Evolutionary conservation across 2,113 vertebrate species (phyloP).

Genomic region (Opisthocomus hoazin): DNA sequence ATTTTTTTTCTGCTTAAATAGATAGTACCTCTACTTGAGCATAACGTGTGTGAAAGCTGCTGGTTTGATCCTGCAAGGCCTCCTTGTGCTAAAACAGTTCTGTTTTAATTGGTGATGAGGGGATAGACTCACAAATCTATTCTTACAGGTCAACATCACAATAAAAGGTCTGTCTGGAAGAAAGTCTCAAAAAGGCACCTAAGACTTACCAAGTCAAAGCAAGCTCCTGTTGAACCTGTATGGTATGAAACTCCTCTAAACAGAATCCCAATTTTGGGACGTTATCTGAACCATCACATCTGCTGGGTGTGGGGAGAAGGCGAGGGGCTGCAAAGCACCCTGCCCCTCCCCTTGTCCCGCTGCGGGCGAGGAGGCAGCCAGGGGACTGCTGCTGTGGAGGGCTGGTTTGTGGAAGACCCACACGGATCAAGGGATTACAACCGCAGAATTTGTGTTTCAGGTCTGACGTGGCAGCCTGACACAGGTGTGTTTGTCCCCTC

Average conservation of each 20-base stretch:
- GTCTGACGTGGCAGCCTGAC: background rate
- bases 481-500: background rate
- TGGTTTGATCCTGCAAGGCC: background rate
- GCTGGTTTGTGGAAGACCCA: background rate
- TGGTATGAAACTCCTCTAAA: background rate
- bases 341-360: background rate
- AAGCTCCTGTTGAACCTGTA: background rate
- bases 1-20: background rate
- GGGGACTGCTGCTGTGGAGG: background rate
- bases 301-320: background rate
- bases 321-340: background rate
- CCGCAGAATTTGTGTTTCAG: background rate
- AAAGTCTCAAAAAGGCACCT: background rate
- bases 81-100: background rate
- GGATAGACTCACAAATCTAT: background rate
- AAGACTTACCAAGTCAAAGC: background rate
- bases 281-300: background rate
- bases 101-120: background rate
- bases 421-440: accelerated
- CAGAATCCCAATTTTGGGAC: background rate
- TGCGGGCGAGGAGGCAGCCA: background rate
- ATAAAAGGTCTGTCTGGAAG: background rate
- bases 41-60: background rate
- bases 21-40: background rate
- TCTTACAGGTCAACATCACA: background rate